phyloP scores from a whole-genome alignment of 2,113 vertebrate species.

The Myiopsitta monachus region DNA sequence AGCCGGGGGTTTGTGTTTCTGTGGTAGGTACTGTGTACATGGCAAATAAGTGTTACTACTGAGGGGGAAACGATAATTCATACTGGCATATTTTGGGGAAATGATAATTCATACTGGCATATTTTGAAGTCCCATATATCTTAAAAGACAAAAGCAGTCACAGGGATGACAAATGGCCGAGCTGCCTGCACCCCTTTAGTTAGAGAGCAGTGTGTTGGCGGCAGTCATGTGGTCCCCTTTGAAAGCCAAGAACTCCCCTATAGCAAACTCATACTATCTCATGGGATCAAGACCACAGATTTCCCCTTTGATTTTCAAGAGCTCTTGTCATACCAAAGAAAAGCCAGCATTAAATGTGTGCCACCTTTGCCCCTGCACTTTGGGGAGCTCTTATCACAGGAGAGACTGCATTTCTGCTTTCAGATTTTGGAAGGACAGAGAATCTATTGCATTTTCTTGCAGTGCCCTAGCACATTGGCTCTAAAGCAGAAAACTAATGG shows the following conservation, averaged over 20 bases:
- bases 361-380: conserved; percentile 1
- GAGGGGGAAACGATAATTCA: neutral
- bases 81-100: neutral
- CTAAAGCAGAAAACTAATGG: neutral
- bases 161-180: neutral
- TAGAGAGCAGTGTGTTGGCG: neutral
- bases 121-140: neutral
- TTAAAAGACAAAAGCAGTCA: neutral
- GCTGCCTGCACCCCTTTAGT: neutral
- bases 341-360: neutral
- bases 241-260: neutral
- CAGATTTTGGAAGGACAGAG: neutral
- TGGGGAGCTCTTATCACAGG: neutral
- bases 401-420: neutral
- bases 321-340: conserved; percentile 34
- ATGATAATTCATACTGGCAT: neutral
- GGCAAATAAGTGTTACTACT: neutral
- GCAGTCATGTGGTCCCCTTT: neutral
- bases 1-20: neutral
- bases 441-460: neutral
- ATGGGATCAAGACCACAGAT: neutral
- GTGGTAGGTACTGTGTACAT: neutral
- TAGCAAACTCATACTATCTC: neutral
- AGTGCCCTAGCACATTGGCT: neutral
- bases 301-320: conserved; percentile 42